phyloP scores from a whole-genome alignment of 2,888 invertebrate genomes.

The Ethmia dodecea region DNA sequence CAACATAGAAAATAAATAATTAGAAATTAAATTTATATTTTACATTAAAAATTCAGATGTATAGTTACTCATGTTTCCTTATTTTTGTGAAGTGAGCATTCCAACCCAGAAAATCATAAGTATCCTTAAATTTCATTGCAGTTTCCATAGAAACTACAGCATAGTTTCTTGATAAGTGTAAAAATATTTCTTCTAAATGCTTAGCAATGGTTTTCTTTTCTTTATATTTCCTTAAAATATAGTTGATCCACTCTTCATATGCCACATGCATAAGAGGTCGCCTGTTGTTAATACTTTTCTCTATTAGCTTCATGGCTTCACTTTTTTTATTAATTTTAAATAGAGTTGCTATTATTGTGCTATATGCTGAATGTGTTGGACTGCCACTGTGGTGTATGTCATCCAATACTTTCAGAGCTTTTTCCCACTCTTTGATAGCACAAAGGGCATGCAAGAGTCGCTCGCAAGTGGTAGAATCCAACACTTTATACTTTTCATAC shows the following conservation, averaged over 20 bases:
- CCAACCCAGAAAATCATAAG: conserved; percentile 46
- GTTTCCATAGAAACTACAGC: conserved; percentile 36
- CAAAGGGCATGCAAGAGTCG: conserved; percentile 80
- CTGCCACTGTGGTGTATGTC: conserved; percentile 69
- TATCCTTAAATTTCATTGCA: conserved; percentile 40
- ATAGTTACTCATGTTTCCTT: conserved; percentile 46
- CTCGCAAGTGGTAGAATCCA: conserved; percentile 80
- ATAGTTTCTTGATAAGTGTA: conserved; percentile 72
- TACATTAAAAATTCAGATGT: not conserved
- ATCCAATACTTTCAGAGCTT: conserved; percentile 77
- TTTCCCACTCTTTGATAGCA: conserved; percentile 80
- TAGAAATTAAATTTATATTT: not conserved
- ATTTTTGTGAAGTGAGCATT: conserved; percentile 42
- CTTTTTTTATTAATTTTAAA: conserved; percentile 76
- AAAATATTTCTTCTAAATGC: conserved; percentile 76
- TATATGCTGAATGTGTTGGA: conserved; percentile 70
- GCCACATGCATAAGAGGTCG: conserved; percentile 63
- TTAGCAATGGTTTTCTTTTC: conserved; percentile 40
- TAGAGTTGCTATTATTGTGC: conserved; percentile 75
- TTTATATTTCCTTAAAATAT: conserved; percentile 55
- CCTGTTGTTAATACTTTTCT: conserved; percentile 63
- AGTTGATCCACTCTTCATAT: conserved; percentile 73
- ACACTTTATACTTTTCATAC: conserved; percentile 68
- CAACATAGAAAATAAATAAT: not conserved
- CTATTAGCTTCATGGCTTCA: conserved; percentile 79